Evolutionary conservation across 2,113 vertebrate genomes (phyloP).

Genomic region (Salvator merianae): DNA sequence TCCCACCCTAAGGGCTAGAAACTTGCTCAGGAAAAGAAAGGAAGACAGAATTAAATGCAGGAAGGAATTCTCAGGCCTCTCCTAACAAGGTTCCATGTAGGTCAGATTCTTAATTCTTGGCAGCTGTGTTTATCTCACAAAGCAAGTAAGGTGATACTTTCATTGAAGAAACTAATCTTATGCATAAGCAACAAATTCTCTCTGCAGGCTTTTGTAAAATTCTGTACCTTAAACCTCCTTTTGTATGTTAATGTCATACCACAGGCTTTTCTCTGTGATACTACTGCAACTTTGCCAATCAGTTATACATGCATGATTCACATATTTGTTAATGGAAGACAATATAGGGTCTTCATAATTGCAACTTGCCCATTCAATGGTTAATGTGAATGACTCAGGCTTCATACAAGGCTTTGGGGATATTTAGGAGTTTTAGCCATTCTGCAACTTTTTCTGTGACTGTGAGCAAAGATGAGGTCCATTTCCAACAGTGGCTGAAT

Average conservation of each 20-base stretch:
- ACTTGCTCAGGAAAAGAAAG: conserved; percentile 12
- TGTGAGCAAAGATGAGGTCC: too few relatives aligned
- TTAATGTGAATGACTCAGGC: too few relatives aligned
- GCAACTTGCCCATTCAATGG: too few relatives aligned
- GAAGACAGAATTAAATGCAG: conserved; percentile 5
- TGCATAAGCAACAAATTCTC: neutral
- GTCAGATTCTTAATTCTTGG: neutral
- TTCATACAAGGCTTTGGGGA: too few relatives aligned
- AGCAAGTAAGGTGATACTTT: conserved; percentile 3
- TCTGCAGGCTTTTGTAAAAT: neutral
- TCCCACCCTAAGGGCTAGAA: conserved; percentile 39
- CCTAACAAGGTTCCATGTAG: neutral
- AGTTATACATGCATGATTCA: too few relatives aligned
- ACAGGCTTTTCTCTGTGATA: neutral
- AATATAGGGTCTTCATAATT: neutral
- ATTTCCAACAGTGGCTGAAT: too few relatives aligned
- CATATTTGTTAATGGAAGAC: neutral
- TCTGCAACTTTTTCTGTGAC: too few relatives aligned
- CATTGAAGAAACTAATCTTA: neutral
- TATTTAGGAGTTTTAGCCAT: too few relatives aligned
- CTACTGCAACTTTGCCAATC: neutral
- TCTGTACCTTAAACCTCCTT: neutral
- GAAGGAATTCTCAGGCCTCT: conserved; percentile 17
- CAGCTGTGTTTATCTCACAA: neutral
- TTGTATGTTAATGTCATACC: neutral